phyloP scores from a whole-genome alignment of 1,140 invertebrate genomes.

The Tyrophagus putrescentiae region DNA sequence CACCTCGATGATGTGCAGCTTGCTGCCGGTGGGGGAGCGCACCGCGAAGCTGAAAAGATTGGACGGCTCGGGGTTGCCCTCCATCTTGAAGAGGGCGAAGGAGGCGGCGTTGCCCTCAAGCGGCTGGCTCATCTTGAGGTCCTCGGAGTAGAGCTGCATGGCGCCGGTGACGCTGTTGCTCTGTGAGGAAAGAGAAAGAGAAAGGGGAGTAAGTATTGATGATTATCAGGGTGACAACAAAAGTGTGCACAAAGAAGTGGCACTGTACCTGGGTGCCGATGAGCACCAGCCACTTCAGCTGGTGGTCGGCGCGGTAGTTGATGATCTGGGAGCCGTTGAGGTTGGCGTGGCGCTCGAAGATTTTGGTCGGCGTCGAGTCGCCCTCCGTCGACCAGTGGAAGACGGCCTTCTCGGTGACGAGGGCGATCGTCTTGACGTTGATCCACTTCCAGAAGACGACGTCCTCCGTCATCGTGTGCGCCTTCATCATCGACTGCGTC shows the following conservation, averaged over 20 bases:
- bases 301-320: slow-evolving; percentile 91
- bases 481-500: slow-evolving; percentile 99
- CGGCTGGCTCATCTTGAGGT: slow-evolving; percentile 92
- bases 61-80: slow-evolving; percentile 81
- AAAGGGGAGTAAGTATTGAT: slow-evolving; percentile 11
- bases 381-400: slow-evolving; percentile 99
- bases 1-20: slow-evolving; percentile 97
- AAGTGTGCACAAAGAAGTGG: slow-evolving; percentile 28
- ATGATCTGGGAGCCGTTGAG: slow-evolving; percentile 95
- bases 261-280: slow-evolving; percentile 86
- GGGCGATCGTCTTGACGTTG: slow-evolving; percentile 82
- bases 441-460: slow-evolving; percentile 99
- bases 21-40: slow-evolving; percentile 73
- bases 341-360: slow-evolving; percentile 93
- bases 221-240: background rate
- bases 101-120: slow-evolving; percentile 98
- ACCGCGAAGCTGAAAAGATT: slow-evolving; percentile 97
- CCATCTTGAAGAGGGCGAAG: slow-evolving; percentile 91
- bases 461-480: slow-evolving; percentile 91
- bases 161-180: slow-evolving; percentile 93
- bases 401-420: slow-evolving; percentile 93
- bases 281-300: slow-evolving; percentile 87
- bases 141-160: slow-evolving; percentile 98
- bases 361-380: slow-evolving; percentile 87
- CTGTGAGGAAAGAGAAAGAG: slow-evolving; percentile 37